These are phyloP conservation scores for Trissolcus brochymenae DNA, from an alignment of 2,888 invertebrate species.

Conservation along the genomic window DNA sequence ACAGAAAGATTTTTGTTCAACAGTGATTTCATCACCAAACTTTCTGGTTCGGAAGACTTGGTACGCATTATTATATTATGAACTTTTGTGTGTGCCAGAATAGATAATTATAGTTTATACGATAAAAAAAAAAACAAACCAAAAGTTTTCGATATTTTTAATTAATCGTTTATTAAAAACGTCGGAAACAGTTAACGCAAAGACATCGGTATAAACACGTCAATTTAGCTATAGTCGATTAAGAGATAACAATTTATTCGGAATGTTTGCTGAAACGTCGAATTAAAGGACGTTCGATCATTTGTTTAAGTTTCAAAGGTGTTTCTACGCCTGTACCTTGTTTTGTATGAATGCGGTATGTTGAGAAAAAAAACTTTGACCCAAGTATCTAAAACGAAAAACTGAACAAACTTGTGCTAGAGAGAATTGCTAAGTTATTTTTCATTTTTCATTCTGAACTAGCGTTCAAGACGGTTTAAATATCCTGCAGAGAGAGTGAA, in stretches of 20 bases:
- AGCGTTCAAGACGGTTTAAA: not conserved
- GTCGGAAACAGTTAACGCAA: slow-evolving; percentile 32
- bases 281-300: slow-evolving; percentile 18
- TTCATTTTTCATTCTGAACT: slow-evolving; percentile 12
- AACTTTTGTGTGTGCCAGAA: slow-evolving; percentile 67
- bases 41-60: slow-evolving; percentile 16
- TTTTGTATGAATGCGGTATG: not conserved
- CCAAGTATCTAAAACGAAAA: slow-evolving; percentile 11
- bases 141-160: slow-evolving; percentile 33
- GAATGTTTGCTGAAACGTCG: slow-evolving; percentile 40
- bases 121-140: slow-evolving; percentile 48
- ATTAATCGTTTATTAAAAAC: slow-evolving; percentile 25
- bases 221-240: slow-evolving; percentile 75
- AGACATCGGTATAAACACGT: slow-evolving; percentile 73
- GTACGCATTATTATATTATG: slow-evolving; percentile 61
- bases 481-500: no score
- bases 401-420: slow-evolving; percentile 19
- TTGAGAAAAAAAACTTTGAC: not conserved
- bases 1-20: not conserved
- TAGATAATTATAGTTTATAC: slow-evolving; percentile 66
- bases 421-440: slow-evolving; percentile 25
- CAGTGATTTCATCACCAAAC: not conserved
- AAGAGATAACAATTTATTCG: slow-evolving; percentile 60
- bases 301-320: slow-evolving; percentile 16
- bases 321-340: not conserved